Evolutionary conservation across 1,140 invertebrate genomes (phyloP).

Genomic region (Pseudomyrmex cubaensis): DNA sequence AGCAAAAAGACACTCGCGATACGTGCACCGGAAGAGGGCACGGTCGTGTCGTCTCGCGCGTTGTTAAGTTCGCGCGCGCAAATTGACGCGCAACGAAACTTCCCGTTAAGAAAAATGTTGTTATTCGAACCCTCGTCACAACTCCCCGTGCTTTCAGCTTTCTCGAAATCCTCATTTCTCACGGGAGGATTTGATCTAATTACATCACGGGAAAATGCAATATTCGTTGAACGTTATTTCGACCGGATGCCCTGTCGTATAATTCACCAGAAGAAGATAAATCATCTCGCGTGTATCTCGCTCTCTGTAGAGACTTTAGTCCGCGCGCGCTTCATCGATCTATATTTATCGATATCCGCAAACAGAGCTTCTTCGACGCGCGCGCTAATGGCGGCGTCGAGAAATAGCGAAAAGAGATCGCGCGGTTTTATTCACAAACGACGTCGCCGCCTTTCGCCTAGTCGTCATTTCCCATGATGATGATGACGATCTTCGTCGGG

Average conservation of each 20-base stretch:
- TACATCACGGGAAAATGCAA: constrained; percentile 29
- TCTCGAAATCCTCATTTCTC: constrained; percentile 31
- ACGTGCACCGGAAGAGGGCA: not conserved
- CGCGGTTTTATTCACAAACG: not conserved
- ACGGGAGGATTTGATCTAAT: constrained; percentile 9
- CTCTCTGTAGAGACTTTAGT: constrained; percentile 26
- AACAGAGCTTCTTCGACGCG: constrained; percentile 11
- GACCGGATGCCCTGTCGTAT: constrained; percentile 29
- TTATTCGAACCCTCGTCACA: not conserved
- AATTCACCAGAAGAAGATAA: constrained; percentile 25
- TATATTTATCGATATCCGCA: constrained; percentile 44
- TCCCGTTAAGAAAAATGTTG: too few species aligned
- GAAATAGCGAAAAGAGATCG: constrained; percentile 38
- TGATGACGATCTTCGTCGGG: not conserved
- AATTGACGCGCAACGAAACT: too few species aligned
- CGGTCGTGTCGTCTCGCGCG: too few species aligned
- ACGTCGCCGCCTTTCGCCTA: not conserved
- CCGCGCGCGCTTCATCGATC: not conserved
- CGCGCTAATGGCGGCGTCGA: constrained; percentile 48
- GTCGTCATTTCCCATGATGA: not conserved
- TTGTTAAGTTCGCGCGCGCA: too few species aligned
- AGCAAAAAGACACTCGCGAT: not conserved
- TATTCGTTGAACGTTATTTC: constrained; percentile 27
- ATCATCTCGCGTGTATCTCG: constrained; percentile 22
- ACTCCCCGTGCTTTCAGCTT: not conserved